Evolutionary conservation across 2,797 vertebrate genomes (phyloP).

Genomic region (Simalia tracyae): DNA sequence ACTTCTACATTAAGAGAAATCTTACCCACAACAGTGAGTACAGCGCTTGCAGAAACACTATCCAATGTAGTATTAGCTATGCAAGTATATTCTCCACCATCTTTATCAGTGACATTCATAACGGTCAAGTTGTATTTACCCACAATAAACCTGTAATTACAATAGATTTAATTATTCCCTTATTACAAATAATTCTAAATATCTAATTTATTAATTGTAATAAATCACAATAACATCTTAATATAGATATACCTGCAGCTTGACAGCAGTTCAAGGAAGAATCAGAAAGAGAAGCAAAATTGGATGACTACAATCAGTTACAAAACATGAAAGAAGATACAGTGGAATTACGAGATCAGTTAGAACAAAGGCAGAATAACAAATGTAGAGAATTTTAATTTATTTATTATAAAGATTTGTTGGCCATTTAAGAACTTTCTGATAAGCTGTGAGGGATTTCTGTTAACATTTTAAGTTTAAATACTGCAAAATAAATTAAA

Average conservation of each 20-base stretch:
- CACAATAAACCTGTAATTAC: slow-evolving; percentile 80
- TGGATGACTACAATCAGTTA: background rate
- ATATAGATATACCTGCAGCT: background rate
- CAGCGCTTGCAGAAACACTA: slow-evolving; percentile 88
- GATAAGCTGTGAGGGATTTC: background rate
- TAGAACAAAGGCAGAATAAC: background rate
- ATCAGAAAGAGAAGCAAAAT: background rate
- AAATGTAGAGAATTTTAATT: background rate
- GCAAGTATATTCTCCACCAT: slow-evolving; percentile 92
- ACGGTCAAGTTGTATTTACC: slow-evolving; percentile 87
- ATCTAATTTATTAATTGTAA: background rate
- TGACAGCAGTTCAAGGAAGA: background rate
- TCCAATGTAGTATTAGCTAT: slow-evolving; percentile 93
- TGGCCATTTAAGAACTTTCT: background rate
- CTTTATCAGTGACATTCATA: slow-evolving; percentile 83
- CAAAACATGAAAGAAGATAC: background rate
- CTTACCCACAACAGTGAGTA: slow-evolving; percentile 94
- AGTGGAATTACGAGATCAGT: background rate
- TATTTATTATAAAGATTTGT: background rate
- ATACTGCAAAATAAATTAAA: background rate
- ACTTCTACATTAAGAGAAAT: slow-evolving; percentile 39
- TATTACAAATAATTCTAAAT: slow-evolving; percentile 26
- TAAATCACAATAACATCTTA: background rate
- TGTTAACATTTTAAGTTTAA: background rate
- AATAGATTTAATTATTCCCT: slow-evolving; percentile 51